Evolutionary conservation across 2,113 vertebrate species (phyloP).

Genomic region (Corydoras maculifer): DNA sequence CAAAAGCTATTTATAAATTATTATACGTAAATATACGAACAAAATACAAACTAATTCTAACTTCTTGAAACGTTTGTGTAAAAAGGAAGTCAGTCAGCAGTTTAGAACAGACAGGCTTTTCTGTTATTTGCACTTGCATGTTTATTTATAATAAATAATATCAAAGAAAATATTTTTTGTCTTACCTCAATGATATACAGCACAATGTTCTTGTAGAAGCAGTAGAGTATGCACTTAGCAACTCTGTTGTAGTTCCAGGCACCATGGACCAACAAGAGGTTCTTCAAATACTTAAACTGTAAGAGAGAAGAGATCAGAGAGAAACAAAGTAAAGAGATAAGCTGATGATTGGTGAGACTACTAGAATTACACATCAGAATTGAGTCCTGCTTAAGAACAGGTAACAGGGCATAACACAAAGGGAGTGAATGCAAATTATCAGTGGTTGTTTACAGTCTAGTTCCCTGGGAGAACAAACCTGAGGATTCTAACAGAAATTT

Average conservation of each 20-base stretch:
- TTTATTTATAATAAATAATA: neutral
- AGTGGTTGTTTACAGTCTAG: too few species aligned
- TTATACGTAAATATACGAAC: too few species aligned
- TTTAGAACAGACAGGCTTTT: too few species aligned
- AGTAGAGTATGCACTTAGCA: constrained; percentile 97
- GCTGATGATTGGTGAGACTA: constrained; percentile 35
- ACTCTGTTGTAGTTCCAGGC: constrained; percentile 98
- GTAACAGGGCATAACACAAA: too few species aligned
- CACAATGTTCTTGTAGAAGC: constrained; percentile 99
- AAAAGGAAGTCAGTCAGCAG: too few species aligned
- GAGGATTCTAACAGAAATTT: constrained; percentile 47
- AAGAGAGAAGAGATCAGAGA: constrained; percentile 38
- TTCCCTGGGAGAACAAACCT: neutral
- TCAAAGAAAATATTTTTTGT: too few species aligned
- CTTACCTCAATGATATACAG: constrained; percentile 98
- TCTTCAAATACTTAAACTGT: constrained; percentile 98
- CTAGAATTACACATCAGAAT: constrained; percentile 31
- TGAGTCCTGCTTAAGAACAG: too few species aligned
- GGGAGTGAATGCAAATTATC: too few species aligned
- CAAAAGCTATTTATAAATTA: too few species aligned
- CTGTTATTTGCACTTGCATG: too few species aligned
- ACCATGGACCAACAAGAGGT: constrained; percentile 91
- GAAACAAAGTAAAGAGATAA: constrained; percentile 44
- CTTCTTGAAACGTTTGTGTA: too few species aligned
- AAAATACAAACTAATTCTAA: too few species aligned